These are phyloP conservation scores for Hemicentrotus pulcherrimus DNA, from an alignment of 35 echinoderm and acorn worm species.

Conservation along the genomic window DNA sequence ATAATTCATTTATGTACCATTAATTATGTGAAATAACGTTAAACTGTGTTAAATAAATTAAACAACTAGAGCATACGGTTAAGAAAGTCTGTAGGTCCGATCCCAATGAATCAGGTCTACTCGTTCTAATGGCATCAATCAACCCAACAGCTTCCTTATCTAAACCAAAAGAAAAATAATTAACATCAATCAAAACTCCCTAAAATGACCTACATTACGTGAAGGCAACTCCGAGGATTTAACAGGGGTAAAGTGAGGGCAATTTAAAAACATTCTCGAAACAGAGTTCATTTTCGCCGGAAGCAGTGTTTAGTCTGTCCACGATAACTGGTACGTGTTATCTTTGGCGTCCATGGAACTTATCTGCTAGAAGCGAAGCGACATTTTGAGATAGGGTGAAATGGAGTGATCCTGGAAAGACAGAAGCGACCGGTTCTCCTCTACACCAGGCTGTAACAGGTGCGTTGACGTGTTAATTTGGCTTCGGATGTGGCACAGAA, in stretches of 20 bases:
- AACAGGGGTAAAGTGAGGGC: not conserved
- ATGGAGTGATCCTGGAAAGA: not conserved
- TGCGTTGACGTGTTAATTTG: not conserved
- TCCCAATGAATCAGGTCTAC: too few species aligned
- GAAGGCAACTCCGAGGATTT: not conserved
- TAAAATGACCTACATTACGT: conserved; percentile 5
- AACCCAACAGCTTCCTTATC: not conserved
- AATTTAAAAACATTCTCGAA: conserved; percentile 18
- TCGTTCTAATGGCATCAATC: not conserved
- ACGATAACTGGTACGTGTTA: conserved; percentile 3
- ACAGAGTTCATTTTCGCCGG: not conserved
- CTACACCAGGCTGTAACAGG: not conserved
- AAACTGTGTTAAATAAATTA: too few species aligned
- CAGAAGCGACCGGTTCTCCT: not conserved
- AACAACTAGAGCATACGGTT: too few species aligned
- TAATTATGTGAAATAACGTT: too few species aligned
- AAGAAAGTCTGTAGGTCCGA: too few species aligned
- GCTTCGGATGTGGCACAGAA: conserved; percentile 7
- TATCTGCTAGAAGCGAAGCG: not conserved
- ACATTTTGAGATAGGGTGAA: not conserved
- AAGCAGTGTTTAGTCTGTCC: not conserved
- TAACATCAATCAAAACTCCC: not conserved
- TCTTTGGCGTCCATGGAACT: not conserved
- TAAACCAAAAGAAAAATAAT: not conserved
- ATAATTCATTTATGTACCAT: too few species aligned